phyloP scores from a whole-genome alignment of 1,140 invertebrate species.

The Pentalonia nigronervosa region DNA sequence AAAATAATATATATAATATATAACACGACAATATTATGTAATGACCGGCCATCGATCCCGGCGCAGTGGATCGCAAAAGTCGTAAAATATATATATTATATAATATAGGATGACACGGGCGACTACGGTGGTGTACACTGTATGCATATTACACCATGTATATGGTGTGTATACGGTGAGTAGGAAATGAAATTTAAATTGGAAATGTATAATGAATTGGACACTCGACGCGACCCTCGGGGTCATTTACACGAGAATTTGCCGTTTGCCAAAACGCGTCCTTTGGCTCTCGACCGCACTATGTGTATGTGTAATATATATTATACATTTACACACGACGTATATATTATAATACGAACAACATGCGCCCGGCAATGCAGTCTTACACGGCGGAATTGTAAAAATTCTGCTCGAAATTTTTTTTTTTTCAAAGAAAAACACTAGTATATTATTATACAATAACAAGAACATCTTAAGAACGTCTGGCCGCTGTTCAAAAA shows the following conservation, averaged over 20 bases:
- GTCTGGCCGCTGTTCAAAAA: background rate
- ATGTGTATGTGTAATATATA: background rate
- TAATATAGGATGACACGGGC: background rate
- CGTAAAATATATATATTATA: background rate
- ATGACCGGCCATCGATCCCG: background rate
- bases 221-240: constrained; percentile 13
- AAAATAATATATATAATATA: constrained; percentile 18
- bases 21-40: background rate
- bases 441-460: background rate
- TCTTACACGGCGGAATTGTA: background rate
- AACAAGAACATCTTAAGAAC: background rate
- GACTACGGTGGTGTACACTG: background rate
- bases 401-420: background rate
- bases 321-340: background rate
- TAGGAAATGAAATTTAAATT: constrained; percentile 37
- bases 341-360: background rate
- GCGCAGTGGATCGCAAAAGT: background rate
- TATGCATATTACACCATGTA: background rate
- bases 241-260: constrained; percentile 26
- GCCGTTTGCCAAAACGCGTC: constrained; percentile 16
- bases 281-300: background rate
- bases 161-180: background rate
- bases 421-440: background rate
- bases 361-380: background rate
- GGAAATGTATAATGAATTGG: constrained; percentile 35